Conservation (phyloP, 1,140 invertebrate genomes). For the Drosophila quadrilineata region DNA sequence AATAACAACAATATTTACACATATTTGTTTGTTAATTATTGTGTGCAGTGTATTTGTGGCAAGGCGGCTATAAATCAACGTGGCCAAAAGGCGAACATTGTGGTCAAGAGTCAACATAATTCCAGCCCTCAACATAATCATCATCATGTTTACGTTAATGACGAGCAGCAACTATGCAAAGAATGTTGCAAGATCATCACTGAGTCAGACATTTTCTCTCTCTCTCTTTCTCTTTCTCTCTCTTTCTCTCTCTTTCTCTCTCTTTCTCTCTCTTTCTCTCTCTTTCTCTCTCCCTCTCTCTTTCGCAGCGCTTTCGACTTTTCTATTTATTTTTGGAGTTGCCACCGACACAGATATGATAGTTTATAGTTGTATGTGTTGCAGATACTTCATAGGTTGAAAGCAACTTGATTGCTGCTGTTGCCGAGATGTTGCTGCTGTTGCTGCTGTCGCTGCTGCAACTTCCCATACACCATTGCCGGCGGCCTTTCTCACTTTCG, state of each 20-base stretch:
- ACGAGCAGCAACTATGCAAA: constrained; percentile 30
- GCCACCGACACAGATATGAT: no score
- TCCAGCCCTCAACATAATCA: constrained; percentile 36
- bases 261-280: neutral
- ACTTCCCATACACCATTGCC: constrained; percentile 7
- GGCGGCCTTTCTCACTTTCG: constrained; percentile 29
- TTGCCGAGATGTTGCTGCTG: no score
- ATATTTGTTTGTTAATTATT: neutral
- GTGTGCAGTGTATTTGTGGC: constrained; percentile 17
- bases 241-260: neutral
- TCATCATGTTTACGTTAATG: no score
- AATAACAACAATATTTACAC: neutral
- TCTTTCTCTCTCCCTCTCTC: neutral
- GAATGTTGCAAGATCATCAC: constrained; percentile 24
- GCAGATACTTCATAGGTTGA: no score
- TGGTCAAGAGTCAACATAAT: constrained; percentile 34
- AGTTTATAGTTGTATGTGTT: neutral
- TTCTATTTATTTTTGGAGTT: no score
- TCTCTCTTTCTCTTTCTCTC: neutral
- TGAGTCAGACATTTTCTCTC: neutral
- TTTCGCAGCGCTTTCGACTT: no score
- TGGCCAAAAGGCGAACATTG: neutral
- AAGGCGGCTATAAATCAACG: constrained; percentile 18
- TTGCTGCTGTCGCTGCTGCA: neutral
- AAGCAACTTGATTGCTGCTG: no score